phyloP scores from a whole-genome alignment of 2,113 vertebrate genomes.

The Sturnira hondurensis region DNA sequence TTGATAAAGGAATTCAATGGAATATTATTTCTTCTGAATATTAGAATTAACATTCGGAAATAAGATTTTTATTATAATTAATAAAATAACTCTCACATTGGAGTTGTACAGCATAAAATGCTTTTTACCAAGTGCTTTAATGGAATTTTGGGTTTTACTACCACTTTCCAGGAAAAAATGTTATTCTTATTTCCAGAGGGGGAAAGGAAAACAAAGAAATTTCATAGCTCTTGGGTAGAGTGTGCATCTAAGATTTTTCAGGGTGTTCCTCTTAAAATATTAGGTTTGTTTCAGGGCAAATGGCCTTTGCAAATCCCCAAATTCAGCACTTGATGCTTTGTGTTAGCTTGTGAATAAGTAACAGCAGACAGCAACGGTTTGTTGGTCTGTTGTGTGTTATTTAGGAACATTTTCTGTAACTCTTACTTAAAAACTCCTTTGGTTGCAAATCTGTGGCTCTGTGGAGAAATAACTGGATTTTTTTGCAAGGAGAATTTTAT shows the following conservation, averaged over 20 bases:
- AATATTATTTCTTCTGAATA: background rate
- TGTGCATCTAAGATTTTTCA: background rate
- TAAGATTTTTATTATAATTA: background rate
- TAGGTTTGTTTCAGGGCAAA: background rate
- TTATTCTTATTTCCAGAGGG: background rate
- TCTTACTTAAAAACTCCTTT: background rate
- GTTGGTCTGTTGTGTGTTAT: background rate
- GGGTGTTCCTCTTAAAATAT: background rate
- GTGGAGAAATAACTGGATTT: background rate
- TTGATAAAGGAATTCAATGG: background rate
- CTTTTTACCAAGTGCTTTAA: background rate
- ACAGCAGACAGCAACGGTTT: background rate
- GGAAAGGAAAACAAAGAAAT: background rate
- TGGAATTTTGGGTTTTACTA: background rate
- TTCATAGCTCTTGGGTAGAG: background rate
- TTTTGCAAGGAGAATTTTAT: background rate
- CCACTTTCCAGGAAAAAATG: background rate
- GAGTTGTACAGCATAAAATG: background rate
- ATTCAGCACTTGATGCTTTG: background rate
- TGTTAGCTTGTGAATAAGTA: background rate
- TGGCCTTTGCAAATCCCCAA: background rate
- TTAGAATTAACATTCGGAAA: background rate
- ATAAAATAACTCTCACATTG: background rate
- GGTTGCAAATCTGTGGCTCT: background rate
- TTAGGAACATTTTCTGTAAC: background rate